A percentile compares a stretch with the other conserved stretches of the same genome.
phyloP scores from a whole-genome alignment of 2,797 vertebrate species.

The Eleutherodactylus coqui region DNA sequence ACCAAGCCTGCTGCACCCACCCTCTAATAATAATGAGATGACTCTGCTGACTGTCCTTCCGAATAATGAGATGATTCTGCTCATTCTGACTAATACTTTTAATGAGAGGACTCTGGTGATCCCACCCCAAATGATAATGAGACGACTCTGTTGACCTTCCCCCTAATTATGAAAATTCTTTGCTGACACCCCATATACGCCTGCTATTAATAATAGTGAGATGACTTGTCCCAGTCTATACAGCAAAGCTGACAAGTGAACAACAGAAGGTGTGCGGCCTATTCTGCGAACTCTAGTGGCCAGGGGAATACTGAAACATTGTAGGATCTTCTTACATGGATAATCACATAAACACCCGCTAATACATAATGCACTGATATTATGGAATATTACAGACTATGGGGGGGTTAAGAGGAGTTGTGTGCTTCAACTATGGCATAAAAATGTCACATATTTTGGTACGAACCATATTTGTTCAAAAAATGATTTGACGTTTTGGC shows the following conservation, averaged over 20 bases:
- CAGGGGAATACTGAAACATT: too few relatives aligned
- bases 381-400: too few relatives aligned
- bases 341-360: not conserved
- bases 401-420: too few relatives aligned
- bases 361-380: too few relatives aligned
- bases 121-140: not conserved
- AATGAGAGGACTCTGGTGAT: not conserved
- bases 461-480: too few relatives aligned
- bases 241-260: not conserved
- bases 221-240: not conserved
- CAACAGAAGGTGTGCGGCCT: not conserved
- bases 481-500: too few relatives aligned
- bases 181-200: too few relatives aligned
- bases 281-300: not conserved
- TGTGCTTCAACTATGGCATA: too few relatives aligned
- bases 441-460: too few relatives aligned
- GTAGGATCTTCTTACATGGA: not conserved
- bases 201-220: not conserved
- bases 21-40: not conserved
- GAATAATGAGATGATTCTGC: not conserved
- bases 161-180: too few relatives aligned
- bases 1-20: not conserved
- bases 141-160: not conserved
- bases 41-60: too few relatives aligned
- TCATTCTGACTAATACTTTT: not conserved